Evolutionary conservation across 1,140 invertebrate genomes (phyloP), one percentile per base, ranked within the genome.

Genomic region (Magallana ariakensis): DNA sequence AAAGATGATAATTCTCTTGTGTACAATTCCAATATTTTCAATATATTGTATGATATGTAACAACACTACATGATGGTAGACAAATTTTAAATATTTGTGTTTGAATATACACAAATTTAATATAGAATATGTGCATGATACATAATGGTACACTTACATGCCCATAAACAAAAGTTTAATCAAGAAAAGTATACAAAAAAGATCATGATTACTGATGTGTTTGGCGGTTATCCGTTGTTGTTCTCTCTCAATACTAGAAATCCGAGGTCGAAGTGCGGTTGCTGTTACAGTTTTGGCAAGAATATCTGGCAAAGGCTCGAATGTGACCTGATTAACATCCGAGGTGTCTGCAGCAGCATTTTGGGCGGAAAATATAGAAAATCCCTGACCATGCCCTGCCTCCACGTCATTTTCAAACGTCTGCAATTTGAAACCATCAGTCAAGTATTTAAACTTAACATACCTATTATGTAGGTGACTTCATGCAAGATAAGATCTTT

Each of bases 231-330:
- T 75, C 22, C 89, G 88, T 58, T 92, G 92, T 83, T 89, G 91
- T 15, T 89, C 86, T 66, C 80, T 90, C 33, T 92, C 90, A 53
- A 83, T 58, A 87, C 89, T 90, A 11, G 86, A 88, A 53, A 93
- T 93, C n/a, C 91, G 81, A 83, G 93, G 93, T 84, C 92, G 87
- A 16, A 92, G 88, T 46, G 90, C 90, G 26, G 90, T 87, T 8
- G 89, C 88, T 33, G 88, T 57, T 15, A 92, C 88, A 54, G 89
- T 87, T 81, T 92, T 92, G 10, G 91, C 88, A 13, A 92, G 55
- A 57, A 94, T 92, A 82, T 94, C 92, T 80, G 93, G 93, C 19
- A 94, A 84, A 11, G 93, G 92, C 87, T 94, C 93, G 83, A 94
- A 93, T 13, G 89, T 91, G 3, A 94, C 90, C 82, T 88, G 87